Evolutionary conservation across 53 echinoderm and acorn worm genomes (phyloP).

Genomic region (Echinarachnius parma): DNA sequence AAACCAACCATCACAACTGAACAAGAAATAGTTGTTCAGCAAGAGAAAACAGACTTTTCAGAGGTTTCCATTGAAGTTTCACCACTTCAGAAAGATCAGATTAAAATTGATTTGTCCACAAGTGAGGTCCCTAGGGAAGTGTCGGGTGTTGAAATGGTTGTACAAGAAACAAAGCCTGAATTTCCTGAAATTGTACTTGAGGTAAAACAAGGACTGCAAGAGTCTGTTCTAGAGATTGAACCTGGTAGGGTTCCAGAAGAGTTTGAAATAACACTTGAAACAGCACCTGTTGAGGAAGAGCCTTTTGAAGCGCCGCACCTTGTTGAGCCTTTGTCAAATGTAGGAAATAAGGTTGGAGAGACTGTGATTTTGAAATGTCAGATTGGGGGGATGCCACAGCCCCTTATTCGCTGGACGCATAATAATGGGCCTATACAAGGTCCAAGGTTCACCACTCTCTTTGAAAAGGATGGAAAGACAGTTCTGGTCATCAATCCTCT

Average conservation of each 20-base stretch:
- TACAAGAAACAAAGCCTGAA: slow-evolving; percentile 3
- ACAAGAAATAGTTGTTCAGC: slow-evolving; percentile 5
- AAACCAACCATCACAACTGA: slow-evolving; percentile 17
- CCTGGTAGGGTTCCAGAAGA: slow-evolving; percentile 17
- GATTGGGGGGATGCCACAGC: slow-evolving; percentile 64
- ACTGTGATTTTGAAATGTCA: slow-evolving; percentile 61
- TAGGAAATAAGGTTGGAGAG: slow-evolving; percentile 38
- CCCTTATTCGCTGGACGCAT: slow-evolving; percentile 72
- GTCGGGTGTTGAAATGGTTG: not conserved
- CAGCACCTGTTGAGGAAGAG: not conserved
- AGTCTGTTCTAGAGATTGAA: not conserved
- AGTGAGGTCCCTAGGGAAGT: not conserved
- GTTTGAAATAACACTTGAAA: slow-evolving; percentile 14
- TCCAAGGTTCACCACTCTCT: slow-evolving; percentile 58
- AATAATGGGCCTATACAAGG: slow-evolving; percentile 71
- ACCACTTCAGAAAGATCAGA: too few species aligned
- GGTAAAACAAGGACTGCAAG: not conserved
- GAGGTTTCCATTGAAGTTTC: slow-evolving; percentile 12
- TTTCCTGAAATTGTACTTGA: slow-evolving; percentile 14
- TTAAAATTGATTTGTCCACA: too few species aligned
- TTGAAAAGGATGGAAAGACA: slow-evolving; percentile 53
- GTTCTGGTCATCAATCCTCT: slow-evolving; percentile 59
- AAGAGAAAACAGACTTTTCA: slow-evolving; percentile 7
- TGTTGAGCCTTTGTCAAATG: slow-evolving; percentile 12
- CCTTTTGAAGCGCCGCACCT: slow-evolving; percentile 15